Conservation (phyloP, 2,113 vertebrate species). For the Smithornis capensis region DNA sequence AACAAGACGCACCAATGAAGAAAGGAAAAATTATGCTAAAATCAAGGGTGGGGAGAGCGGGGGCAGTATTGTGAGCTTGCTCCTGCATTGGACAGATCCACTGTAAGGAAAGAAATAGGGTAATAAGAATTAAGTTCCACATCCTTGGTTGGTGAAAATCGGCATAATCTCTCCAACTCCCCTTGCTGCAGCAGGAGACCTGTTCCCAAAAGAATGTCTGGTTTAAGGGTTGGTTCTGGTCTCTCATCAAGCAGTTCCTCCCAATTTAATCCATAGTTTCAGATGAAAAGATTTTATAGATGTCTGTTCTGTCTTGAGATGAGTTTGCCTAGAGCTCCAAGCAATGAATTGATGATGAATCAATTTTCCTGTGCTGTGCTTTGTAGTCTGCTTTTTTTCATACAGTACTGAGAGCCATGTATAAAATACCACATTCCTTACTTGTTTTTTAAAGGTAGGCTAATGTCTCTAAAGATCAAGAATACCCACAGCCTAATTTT, state of each 20-base stretch:
- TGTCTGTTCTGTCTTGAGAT: constrained; percentile 29
- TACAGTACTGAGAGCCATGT: neutral
- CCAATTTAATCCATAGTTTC: constrained; percentile 40
- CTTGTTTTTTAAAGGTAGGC: constrained; percentile 17
- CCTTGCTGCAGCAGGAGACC: neutral
- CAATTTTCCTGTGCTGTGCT: constrained; percentile 30
- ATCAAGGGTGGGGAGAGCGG: neutral
- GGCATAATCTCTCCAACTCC: neutral
- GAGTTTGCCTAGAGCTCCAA: constrained; percentile 30
- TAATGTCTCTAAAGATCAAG: neutral
- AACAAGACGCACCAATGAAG: neutral
- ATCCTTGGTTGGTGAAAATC: neutral
- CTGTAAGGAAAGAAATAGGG: neutral
- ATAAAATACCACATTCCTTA: constrained; percentile 36
- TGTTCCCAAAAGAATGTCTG: neutral
- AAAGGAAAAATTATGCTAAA: neutral
- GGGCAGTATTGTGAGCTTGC: neutral
- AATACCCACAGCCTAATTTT: constrained; percentile 11
- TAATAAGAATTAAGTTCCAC: neutral
- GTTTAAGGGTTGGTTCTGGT: neutral
- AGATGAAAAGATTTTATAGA: constrained; percentile 59
- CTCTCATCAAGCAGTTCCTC: constrained; percentile 19
- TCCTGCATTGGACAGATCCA: neutral
- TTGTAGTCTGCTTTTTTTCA: constrained; percentile 33
- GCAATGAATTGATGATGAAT: constrained; percentile 66